phyloP scores from a whole-genome alignment of 2,113 vertebrate genomes.

The Hystrix cristata region DNA sequence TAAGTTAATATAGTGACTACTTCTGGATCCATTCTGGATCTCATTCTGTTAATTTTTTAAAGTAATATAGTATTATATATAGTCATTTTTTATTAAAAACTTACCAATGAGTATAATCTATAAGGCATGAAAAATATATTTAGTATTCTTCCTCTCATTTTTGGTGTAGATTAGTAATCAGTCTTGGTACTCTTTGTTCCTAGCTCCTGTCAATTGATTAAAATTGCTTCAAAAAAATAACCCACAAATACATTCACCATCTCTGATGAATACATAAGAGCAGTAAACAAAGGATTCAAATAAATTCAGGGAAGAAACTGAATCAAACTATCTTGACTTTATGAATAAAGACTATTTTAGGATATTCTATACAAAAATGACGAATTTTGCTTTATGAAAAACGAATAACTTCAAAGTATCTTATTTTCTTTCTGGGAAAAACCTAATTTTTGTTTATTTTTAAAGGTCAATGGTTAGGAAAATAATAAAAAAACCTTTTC shows the following conservation, averaged over 20 bases:
- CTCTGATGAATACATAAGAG: not conserved
- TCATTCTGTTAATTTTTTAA: slow-evolving; percentile 17
- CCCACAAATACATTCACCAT: not conserved
- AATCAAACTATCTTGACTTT: not conserved
- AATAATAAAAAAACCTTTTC: not conserved
- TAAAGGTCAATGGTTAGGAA: not conserved
- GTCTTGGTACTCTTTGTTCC: not conserved
- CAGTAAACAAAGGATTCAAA: slow-evolving; percentile 1
- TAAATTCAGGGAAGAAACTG: not conserved
- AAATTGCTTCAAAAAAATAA: not conserved
- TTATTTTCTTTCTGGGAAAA: not conserved
- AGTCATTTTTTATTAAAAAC: slow-evolving; percentile 21
- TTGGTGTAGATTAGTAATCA: not conserved
- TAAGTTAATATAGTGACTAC: not conserved
- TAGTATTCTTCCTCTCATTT: not conserved
- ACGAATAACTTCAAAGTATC: not conserved
- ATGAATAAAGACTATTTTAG: not conserved
- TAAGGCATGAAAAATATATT: slow-evolving; percentile 5
- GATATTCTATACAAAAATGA: not conserved
- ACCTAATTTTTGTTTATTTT: not conserved
- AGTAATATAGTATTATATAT: not conserved
- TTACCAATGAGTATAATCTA: not conserved
- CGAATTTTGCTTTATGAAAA: slow-evolving; percentile 21
- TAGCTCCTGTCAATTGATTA: not conserved
- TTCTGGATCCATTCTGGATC: not conserved